Evolutionary conservation across 2,113 vertebrate genomes (phyloP).

Genomic region (Eurystomus gularis): DNA sequence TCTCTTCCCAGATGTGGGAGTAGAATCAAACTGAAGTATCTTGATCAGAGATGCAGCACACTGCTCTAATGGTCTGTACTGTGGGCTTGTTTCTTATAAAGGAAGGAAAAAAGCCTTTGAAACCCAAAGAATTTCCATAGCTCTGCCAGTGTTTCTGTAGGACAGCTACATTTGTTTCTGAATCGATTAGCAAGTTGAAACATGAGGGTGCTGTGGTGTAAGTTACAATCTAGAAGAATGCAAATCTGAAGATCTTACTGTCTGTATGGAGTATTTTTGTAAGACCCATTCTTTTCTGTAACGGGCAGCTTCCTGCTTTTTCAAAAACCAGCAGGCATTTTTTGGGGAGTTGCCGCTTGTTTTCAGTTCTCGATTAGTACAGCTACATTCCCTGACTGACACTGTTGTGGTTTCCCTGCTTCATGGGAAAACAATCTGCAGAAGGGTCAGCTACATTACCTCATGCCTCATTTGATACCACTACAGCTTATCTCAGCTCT

Average conservation of each 20-base stretch:
- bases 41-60: not conserved
- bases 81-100: not conserved
- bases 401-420: not conserved
- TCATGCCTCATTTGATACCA: not conserved
- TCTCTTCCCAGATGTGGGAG: not conserved
- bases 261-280: not conserved
- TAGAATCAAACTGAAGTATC: not conserved
- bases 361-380: not conserved
- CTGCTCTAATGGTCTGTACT: not conserved
- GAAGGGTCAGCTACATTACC: not conserved
- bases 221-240: not conserved
- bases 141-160: not conserved
- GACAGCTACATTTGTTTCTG: not conserved
- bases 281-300: not conserved
- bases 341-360: not conserved
- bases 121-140: not conserved
- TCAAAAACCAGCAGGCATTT: not conserved
- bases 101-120: not conserved
- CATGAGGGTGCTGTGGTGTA: not conserved
- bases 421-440: not conserved
- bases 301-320: not conserved
- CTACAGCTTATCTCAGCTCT: not conserved
- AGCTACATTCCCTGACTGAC: not conserved
- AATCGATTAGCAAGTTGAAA: not conserved
- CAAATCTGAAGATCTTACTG: not conserved